phyloP scores from a whole-genome alignment of 2,797 vertebrate species.

The Tinamus major region DNA sequence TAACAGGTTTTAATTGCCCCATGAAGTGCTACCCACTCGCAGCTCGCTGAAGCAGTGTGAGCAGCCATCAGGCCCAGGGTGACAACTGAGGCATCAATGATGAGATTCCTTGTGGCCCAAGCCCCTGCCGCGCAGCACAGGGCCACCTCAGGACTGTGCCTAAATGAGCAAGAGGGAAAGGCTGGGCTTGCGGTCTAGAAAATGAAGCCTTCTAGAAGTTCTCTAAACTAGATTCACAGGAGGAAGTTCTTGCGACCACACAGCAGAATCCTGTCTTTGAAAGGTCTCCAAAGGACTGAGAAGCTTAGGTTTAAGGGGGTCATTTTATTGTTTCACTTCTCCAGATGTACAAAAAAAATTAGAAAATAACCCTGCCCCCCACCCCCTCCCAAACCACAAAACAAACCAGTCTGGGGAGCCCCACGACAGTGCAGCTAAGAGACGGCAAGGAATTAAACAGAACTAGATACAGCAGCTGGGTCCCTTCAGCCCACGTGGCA shows the following conservation, averaged over 20 bases:
- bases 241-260: neutral
- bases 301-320: slow-evolving; percentile 75
- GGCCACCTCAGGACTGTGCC: neutral
- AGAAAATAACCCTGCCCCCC: slow-evolving; percentile 80
- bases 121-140: accelerated
- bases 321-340: slow-evolving; percentile 83
- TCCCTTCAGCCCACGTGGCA: slow-evolving; percentile 53
- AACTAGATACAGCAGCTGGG: slow-evolving; percentile 75
- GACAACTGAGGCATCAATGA: neutral
- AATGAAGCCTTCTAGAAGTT: neutral
- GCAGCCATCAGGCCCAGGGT: neutral
- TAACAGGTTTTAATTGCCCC: neutral
- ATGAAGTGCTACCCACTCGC: accelerated
- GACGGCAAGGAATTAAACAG: slow-evolving; percentile 77
- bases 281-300: neutral
- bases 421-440: slow-evolving; percentile 82
- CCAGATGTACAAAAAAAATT: slow-evolving; percentile 89
- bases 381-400: slow-evolving; percentile 71
- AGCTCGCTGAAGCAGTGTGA: accelerated
- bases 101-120: neutral
- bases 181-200: neutral
- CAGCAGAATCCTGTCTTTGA: neutral
- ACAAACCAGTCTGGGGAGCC: slow-evolving; percentile 79
- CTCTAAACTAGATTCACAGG: neutral
- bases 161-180: neutral